A percentile compares a stretch with the other conserved stretches of the same genome.
phyloP scores from a whole-genome alignment of 2,113 vertebrate species.

The Vidua macroura region DNA sequence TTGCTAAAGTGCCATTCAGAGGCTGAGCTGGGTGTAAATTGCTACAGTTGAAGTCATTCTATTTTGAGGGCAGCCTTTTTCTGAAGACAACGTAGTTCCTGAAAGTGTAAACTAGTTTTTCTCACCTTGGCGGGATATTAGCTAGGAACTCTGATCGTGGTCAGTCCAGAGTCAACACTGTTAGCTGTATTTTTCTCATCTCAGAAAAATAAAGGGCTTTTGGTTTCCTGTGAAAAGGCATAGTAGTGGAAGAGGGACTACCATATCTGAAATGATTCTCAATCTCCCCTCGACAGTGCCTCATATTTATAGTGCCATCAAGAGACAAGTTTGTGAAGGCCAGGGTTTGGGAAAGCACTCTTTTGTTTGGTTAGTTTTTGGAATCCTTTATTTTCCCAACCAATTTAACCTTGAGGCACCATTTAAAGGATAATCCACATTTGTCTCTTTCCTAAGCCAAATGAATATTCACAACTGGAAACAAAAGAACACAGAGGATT shows the following conservation, averaged over 20 bases:
- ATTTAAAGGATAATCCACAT: conserved; percentile 9
- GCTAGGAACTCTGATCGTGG: background rate
- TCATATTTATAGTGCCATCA: background rate
- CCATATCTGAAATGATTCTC: background rate
- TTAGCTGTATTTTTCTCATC: background rate
- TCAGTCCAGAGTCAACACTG: background rate
- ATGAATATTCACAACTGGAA: conserved; percentile 42
- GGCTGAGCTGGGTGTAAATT: background rate
- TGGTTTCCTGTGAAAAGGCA: background rate
- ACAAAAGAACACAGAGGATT: conserved; percentile 38
- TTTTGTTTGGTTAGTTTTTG: background rate
- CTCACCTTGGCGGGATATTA: background rate
- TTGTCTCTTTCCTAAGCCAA: background rate
- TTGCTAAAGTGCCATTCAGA: background rate
- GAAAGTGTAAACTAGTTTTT: background rate
- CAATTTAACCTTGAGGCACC: background rate
- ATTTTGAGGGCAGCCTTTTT: background rate
- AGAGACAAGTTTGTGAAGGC: background rate
- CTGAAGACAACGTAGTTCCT: background rate
- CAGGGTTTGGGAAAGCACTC: background rate
- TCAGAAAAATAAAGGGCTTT: background rate
- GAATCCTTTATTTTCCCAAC: conserved; percentile 11
- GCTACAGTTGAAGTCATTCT: background rate
- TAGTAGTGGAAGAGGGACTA: background rate
- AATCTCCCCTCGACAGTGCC: background rate